Evolutionary conservation across 1,140 invertebrate species (phyloP), one percentile per base, ranked within the genome.

Genomic region (Tribolium castaneum): DNA sequence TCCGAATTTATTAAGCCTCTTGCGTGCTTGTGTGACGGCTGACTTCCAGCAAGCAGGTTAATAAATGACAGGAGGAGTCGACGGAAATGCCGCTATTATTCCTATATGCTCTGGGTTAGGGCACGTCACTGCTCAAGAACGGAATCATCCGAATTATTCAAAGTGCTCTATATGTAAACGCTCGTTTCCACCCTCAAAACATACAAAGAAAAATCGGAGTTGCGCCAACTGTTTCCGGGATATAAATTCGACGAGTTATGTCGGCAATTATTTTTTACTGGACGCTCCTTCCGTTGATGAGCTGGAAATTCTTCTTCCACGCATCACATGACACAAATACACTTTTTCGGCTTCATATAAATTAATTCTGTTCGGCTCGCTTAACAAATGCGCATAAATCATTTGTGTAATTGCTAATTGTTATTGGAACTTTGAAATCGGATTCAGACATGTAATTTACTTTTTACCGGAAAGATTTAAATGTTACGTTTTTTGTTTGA

Each of bases 21-120:
- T 9, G 71, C 71, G 52, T 54, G 52, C 52, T 73, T 73, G 49
- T 54, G 71, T 73, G 71, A 73, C 16, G 71, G 49, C 34, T 73
- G 52, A 73, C 39, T 73, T 51, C 71, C 22, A 49, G 1, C 12
- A 50, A 54, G 22, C 25, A 54, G 45, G 49, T 52, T 52, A 73
- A 73, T 52, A 73, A 73, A 73, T 73, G 71, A 73, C 59, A 66
- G 22, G 59, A 66, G 22, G 25, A 34, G 59, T 66, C 25, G n/a
- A 30, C n/a, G 25, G 59, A 66, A 66, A 66, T 66, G 59, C 22
- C 12, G 30, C 59, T 66, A 66, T 66, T 66, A 66, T 66, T 66
- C 59, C 59, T 66, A 14, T 34, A 66, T 66, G 59, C 30, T 35
- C 45, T 35, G 30, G 59, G 59, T 25, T 30, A 4, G 59, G 25